These are phyloP conservation scores for Agrochola litura DNA, from an alignment of 2,888 invertebrate species.

Conservation along the genomic window DNA sequence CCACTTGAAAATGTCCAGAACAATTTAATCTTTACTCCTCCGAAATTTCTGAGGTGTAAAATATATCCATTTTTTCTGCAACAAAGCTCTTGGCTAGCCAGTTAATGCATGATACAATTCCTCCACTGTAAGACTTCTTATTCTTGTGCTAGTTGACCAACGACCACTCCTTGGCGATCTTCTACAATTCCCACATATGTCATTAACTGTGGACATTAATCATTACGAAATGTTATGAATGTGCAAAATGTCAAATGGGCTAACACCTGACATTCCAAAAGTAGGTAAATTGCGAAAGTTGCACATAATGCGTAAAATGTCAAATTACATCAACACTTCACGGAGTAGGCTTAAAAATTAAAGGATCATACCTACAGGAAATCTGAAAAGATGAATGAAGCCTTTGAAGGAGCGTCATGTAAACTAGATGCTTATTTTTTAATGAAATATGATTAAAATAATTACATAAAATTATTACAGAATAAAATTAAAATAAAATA, in stretches of 20 bases:
- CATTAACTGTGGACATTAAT: slow-evolving; percentile 35
- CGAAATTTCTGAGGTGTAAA: neutral
- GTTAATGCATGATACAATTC: neutral
- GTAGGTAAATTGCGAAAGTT: slow-evolving; percentile 32
- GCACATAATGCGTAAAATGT: slow-evolving; percentile 23
- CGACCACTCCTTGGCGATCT: slow-evolving; percentile 28
- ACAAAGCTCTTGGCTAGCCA: neutral
- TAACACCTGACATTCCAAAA: slow-evolving; percentile 28
- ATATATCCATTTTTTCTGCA: neutral
- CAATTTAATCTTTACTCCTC: neutral
- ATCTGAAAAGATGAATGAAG: neutral
- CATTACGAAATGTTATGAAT: slow-evolving; percentile 48
- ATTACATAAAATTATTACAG: neutral
- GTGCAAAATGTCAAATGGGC: slow-evolving; percentile 48
- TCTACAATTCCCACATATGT: slow-evolving; percentile 32
- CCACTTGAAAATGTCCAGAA: neutral
- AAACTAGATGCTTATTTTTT: neutral
- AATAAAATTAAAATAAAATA: neutral
- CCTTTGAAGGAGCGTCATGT: neutral
- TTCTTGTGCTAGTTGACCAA: slow-evolving; percentile 4
- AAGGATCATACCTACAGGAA: neutral
- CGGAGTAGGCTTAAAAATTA: neutral
- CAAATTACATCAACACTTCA: neutral
- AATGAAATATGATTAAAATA: neutral
- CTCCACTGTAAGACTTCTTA: neutral